These are phyloP conservation scores for Drosophila hawaiiensis DNA, from an alignment of 2,888 invertebrate species.

Conservation along the genomic window DNA sequence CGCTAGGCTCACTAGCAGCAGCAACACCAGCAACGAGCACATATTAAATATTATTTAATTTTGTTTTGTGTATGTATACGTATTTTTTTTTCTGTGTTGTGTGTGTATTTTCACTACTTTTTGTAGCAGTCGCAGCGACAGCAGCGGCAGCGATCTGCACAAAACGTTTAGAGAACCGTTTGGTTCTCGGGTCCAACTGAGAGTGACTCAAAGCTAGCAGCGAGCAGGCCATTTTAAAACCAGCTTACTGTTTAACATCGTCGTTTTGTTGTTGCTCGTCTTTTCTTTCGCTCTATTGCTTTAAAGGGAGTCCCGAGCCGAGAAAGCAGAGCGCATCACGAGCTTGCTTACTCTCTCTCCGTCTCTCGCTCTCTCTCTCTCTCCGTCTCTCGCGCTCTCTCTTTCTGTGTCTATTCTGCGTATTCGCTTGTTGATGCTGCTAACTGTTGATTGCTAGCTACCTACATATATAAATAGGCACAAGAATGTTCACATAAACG, in stretches of 20 bases:
- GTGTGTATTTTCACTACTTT: conserved; percentile 40
- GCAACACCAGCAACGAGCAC: conserved; percentile 29
- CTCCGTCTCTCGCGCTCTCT: conserved; percentile 9
- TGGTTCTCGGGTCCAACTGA: conserved; percentile 58
- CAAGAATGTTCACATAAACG: conserved; percentile 18
- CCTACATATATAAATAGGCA: conserved; percentile 43
- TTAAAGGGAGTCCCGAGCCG: conserved; percentile 27
- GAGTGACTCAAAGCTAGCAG: conserved; percentile 64
- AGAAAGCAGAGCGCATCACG: conserved; percentile 12
- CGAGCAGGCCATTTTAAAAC: conserved; percentile 68
- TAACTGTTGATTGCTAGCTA: conserved; percentile 41
- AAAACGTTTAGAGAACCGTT: conserved; percentile 59
- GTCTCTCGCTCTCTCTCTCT: conserved; percentile 17
- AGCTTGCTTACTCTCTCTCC: conserved; percentile 7
- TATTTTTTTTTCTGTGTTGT: conserved; percentile 3
- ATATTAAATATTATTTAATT: conserved; percentile 31
- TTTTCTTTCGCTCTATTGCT: conserved; percentile 27
- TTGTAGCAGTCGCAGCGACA: conserved; percentile 5
- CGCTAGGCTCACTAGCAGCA: conserved; percentile 9
- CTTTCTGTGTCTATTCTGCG: not conserved
- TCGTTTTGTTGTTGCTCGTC: conserved; percentile 27
- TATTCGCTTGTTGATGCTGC: conserved; percentile 25
- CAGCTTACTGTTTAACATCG: conserved; percentile 55
- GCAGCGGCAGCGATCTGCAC: conserved; percentile 29
- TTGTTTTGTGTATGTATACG: conserved; percentile 30